Conservation (phyloP, 2,797 vertebrate genomes). For the Girardinus metallicus region DNA sequence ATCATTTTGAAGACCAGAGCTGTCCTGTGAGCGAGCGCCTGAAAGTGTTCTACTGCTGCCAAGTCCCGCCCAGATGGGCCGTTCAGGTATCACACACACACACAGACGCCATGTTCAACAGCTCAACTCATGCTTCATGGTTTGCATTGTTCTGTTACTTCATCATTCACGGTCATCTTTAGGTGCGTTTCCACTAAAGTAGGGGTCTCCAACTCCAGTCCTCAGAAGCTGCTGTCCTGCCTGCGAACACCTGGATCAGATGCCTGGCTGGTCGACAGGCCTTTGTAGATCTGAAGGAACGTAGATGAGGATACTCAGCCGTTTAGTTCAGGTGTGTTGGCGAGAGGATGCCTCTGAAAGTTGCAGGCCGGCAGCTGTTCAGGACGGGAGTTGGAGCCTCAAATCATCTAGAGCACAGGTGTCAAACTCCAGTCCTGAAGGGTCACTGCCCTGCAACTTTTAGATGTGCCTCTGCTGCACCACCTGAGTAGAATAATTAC, state of each 20-base stretch:
- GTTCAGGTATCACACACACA: constrained; percentile 83
- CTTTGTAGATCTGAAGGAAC: not conserved
- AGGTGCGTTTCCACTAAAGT: not conserved
- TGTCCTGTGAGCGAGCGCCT: constrained; percentile 87
- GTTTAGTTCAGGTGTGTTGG: not conserved
- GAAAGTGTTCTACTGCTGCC: constrained; percentile 94
- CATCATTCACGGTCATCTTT: not conserved
- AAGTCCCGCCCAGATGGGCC: constrained; percentile 87
- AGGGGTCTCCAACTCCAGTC: not conserved
- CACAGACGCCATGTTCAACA: not conserved
- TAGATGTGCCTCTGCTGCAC: too few relatives aligned
- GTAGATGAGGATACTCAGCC: too few relatives aligned
- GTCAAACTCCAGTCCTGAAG: too few relatives aligned
- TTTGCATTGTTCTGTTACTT: not conserved
- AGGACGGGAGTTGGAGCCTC: not conserved
- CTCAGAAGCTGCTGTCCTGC: not conserved
- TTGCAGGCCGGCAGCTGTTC: not conserved
- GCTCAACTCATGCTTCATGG: not conserved
- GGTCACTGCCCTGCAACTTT: too few relatives aligned
- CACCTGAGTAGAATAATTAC: too few relatives aligned
- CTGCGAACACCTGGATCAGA: not conserved
- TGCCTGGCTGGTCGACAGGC: not conserved
- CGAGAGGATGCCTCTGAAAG: too few relatives aligned
- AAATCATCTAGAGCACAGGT: not conserved
- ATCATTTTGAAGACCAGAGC: constrained; percentile 88